A percentile compares a stretch with the other conserved stretches of the same genome.
phyloP scores from a whole-genome alignment of 2,888 invertebrate species.

The Drosophila neutralis region DNA sequence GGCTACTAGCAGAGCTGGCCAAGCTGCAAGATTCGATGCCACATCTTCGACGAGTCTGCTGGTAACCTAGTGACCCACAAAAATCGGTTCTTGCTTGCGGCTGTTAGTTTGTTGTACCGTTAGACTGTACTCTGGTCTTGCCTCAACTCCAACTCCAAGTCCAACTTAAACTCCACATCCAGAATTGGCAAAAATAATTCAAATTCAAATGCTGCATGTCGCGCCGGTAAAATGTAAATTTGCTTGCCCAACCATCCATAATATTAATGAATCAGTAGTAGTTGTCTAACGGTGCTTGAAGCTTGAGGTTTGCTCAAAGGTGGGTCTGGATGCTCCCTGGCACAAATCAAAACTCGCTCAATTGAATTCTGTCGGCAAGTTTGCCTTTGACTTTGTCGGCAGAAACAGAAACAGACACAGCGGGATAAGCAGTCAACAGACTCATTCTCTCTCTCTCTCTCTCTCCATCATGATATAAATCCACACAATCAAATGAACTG shows the following conservation, averaged over 20 bases:
- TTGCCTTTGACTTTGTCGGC: conserved; percentile 80
- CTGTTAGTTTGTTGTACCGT: conserved; percentile 56
- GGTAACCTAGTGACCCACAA: conserved; percentile 77
- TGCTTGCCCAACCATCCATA: conserved; percentile 60
- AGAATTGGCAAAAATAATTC: conserved; percentile 45
- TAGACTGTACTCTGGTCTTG: conserved; percentile 61
- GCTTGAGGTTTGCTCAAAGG: conserved; percentile 2
- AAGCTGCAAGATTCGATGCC: conserved; percentile 14
- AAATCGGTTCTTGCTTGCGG: conserved; percentile 49
- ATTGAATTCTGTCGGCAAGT: conserved; percentile 69
- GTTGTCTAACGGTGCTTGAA: conserved; percentile 43
- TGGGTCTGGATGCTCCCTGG: conserved; percentile 27
- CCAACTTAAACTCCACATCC: conserved; percentile 25
- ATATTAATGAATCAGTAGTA: conserved; percentile 71
- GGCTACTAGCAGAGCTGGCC: conserved; percentile 1
- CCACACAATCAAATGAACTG: conserved; percentile 55
- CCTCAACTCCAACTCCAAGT: conserved; percentile 26
- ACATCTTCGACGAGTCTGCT: conserved; percentile 38
- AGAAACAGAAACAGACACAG: conserved; percentile 64
- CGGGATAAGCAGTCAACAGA: conserved; percentile 53
- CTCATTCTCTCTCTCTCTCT: not conserved
- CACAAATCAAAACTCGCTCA: conserved; percentile 64
- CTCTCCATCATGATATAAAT: conserved; percentile 50
- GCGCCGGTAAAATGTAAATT: conserved; percentile 55
- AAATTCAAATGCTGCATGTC: conserved; percentile 54